A percentile compares a stretch with the other conserved stretches of the same genome.
These are phyloP conservation scores for Myotis davidii DNA, from an alignment of 2,113 vertebrate species.

Conservation along the genomic window DNA sequence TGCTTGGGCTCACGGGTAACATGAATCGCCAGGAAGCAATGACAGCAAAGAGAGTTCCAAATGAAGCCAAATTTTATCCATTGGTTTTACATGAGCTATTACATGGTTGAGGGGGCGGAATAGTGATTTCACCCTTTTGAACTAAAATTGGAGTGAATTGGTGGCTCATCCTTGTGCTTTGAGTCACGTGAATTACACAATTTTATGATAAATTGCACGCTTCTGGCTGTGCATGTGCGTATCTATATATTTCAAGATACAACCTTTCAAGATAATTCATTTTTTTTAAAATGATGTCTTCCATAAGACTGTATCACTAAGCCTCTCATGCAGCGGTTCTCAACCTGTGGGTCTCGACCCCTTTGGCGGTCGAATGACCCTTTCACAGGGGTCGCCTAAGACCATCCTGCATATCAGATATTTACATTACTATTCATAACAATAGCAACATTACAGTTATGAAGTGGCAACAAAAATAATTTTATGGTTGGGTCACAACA, in stretches of 20 bases:
- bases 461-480: too few relatives aligned
- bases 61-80: slow-evolving; percentile 58
- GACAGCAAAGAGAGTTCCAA: slow-evolving; percentile 60
- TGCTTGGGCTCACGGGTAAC: neutral
- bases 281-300: neutral
- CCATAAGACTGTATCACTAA: neutral
- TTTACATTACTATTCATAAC: too few relatives aligned
- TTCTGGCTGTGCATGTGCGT: neutral
- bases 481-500: too few relatives aligned
- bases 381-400: too few relatives aligned
- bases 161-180: slow-evolving; percentile 55
- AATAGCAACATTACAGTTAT: too few relatives aligned
- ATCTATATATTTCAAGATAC: neutral
- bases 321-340: too few relatives aligned
- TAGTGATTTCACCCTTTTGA: slow-evolving; percentile 50
- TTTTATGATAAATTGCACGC: slow-evolving; percentile 53
- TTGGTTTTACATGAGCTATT: slow-evolving; percentile 41
- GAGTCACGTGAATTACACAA: slow-evolving; percentile 53
- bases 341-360: too few relatives aligned
- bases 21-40: neutral
- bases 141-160: slow-evolving; percentile 34
- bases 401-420: too few relatives aligned
- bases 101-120: slow-evolving; percentile 30
- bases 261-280: neutral
- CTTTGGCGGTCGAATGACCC: too few relatives aligned